Conservation (phyloP, 92 coral and sea anemone genomes). For the Ricordea florida region DNA sequence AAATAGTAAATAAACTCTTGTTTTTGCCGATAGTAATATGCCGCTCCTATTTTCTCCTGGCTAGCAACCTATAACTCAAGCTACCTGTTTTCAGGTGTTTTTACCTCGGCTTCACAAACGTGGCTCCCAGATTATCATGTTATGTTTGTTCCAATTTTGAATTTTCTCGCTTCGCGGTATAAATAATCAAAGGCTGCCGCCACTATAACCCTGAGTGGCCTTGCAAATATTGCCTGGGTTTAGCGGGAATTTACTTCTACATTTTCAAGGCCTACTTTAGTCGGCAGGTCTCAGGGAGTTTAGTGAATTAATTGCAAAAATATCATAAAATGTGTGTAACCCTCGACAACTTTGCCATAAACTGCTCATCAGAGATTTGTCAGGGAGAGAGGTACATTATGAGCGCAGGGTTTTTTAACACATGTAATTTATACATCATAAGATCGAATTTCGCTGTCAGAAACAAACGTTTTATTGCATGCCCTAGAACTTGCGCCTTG, state of each 20-base stretch:
- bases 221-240: conserved; percentile 53
- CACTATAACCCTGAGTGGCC: conserved; percentile 71
- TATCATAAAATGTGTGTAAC: too few relatives aligned
- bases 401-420: conserved; percentile 54
- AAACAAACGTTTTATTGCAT: conserved; percentile 3
- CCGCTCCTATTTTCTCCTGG: background rate
- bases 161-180: conserved; percentile 93
- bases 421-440: conserved; percentile 55
- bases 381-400: conserved; percentile 14
- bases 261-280: too few relatives aligned
- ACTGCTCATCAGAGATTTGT: too few relatives aligned
- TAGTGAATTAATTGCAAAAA: too few relatives aligned
- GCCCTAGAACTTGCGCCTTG: too few relatives aligned
- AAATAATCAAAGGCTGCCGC: conserved; percentile 89
- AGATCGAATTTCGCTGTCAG: conserved; percentile 56
- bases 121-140: conserved; percentile 6
- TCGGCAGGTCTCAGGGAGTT: too few relatives aligned
- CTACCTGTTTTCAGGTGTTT: background rate
- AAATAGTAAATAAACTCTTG: conserved; percentile 94
- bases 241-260: conserved; percentile 8
- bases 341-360: too few relatives aligned
- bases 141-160: conserved; percentile 69
- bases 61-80: background rate
- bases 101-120: background rate
- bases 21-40: conserved; percentile 35